phyloP scores from a whole-genome alignment of 2,888 invertebrate species.

The Ptychoptera albimana region DNA sequence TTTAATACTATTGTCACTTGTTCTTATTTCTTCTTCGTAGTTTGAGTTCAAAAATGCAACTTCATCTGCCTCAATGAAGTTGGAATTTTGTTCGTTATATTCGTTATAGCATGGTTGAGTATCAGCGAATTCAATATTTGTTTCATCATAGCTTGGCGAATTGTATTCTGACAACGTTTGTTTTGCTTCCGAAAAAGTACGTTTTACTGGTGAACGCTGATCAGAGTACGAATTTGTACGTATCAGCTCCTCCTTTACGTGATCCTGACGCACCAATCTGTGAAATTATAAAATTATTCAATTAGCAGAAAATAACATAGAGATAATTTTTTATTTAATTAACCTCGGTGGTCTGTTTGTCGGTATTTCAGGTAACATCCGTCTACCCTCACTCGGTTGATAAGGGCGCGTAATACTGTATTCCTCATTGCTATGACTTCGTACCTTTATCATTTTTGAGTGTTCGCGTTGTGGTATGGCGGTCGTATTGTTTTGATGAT shows the following conservation, averaged over 20 bases:
- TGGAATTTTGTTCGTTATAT: constrained; percentile 1
- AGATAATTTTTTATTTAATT: neutral
- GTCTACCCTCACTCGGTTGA: constrained; percentile 18
- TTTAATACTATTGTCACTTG: neutral
- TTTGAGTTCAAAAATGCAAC: too few species aligned
- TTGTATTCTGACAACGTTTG: constrained; percentile 24
- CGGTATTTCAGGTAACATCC: constrained; percentile 27
- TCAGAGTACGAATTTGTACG: constrained; percentile 7
- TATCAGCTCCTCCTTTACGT: constrained; percentile 22
- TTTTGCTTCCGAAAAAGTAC: constrained; percentile 28
- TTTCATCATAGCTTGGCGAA: constrained; percentile 4
- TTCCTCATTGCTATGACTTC: constrained; percentile 30
- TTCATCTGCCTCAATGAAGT: constrained; percentile 2
- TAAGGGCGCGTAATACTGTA: constrained; percentile 22
- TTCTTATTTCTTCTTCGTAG: too few species aligned
- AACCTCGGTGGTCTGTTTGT: constrained; percentile 17
- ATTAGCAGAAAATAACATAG: neutral
- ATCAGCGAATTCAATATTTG: neutral
- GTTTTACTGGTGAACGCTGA: constrained; percentile 10
- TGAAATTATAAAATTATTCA: neutral
- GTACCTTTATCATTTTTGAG: constrained; percentile 29
- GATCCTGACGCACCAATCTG: constrained; percentile 25
- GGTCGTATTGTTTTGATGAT: constrained; percentile 22
- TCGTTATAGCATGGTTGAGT: neutral
- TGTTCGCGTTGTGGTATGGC: constrained; percentile 19